A percentile compares a stretch with the other conserved stretches of the same genome.
Evolutionary conservation across 2,888 invertebrate genomes (phyloP).

Genomic region (Harmothoe impar): DNA sequence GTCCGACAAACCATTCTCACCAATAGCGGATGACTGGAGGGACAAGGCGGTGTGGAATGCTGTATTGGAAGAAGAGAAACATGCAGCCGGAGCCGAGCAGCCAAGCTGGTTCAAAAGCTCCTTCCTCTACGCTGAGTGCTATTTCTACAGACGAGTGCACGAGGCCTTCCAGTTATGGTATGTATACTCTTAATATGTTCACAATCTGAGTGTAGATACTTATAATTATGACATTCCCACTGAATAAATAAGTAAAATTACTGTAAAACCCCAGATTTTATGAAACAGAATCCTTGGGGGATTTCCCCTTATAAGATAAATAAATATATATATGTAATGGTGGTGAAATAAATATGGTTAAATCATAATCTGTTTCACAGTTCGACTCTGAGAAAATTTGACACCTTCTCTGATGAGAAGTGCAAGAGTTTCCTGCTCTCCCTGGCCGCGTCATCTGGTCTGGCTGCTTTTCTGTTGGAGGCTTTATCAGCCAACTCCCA

Average conservation of each 20-base stretch:
- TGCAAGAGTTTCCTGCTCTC: constrained; percentile 86
- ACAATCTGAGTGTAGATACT: not conserved
- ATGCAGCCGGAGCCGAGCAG: constrained; percentile 67
- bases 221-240: not conserved
- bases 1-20: constrained; percentile 92
- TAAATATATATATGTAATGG: no score
- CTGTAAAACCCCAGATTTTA: not conserved
- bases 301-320: not conserved
- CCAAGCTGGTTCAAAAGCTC: constrained; percentile 89
- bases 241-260: no score
- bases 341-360: not conserved
- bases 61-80: constrained; percentile 84
- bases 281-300: not conserved
- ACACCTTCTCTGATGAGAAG: constrained; percentile 92
- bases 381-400: constrained; percentile 87
- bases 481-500: not conserved
- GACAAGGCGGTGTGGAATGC: constrained; percentile 90
- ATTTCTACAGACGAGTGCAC: constrained; percentile 89
- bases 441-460: constrained; percentile 70
- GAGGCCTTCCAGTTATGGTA: constrained; percentile 88
- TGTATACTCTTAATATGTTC: not conserved
- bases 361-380: constrained; percentile 83
- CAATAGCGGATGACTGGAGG: constrained; percentile 84
- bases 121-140: constrained; percentile 96
- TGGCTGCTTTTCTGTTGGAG: not conserved